Base-by-base conservation (phyloP, 2,113 vertebrate genomes). In the Climacteris rufus region DNA sequence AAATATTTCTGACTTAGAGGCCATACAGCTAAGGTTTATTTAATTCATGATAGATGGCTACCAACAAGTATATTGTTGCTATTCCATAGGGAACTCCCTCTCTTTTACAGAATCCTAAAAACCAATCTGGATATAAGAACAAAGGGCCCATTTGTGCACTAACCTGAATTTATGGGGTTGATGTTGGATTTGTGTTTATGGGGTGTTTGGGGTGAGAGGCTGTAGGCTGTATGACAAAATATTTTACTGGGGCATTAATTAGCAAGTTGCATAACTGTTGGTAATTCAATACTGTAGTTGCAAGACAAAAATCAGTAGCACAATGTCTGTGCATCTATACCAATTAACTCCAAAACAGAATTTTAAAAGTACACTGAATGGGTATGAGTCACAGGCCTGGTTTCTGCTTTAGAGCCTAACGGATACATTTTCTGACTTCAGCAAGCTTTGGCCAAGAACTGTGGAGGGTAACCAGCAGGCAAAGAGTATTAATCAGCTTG, bases 341-440 rank as follows among this genome's bases (percentile, higher is more conserved):
- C 49, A 75, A 47, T 89, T 79, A 95, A 81, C 13, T 87, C 57
- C 45, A 52, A 87, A 93, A 69, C 28, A 69, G n/a, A 83, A 80
- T 79, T 72, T 85, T 54, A 27, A 24, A 87, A 79, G 44, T 63
- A 27, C 10, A 72, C 16, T 35, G 25, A 52, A 45, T 45, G 5
- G 8, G 7, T 74, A 13, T 84, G 77, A 91, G 56, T 85, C 66
- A 72, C 9, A 54, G 84, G 7, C 84, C 57, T 96, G 37, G 15
- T 82, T 95, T 84, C 50, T 72, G 1, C 53, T 77, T 76, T 39
- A 63, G 85, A 82, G 24, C 15, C 40, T 85, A 72, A 65, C 59
- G 53, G 47, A 57, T 52, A 40, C 12, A 27, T 91, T 88, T 77
- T 85, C 59, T 85, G 70, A 50, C 39, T 94, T 90, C 12, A 50